These are phyloP conservation scores for Physeter macrocephalus DNA, from an alignment of 2,113 vertebrate species.

Conservation along the genomic window DNA sequence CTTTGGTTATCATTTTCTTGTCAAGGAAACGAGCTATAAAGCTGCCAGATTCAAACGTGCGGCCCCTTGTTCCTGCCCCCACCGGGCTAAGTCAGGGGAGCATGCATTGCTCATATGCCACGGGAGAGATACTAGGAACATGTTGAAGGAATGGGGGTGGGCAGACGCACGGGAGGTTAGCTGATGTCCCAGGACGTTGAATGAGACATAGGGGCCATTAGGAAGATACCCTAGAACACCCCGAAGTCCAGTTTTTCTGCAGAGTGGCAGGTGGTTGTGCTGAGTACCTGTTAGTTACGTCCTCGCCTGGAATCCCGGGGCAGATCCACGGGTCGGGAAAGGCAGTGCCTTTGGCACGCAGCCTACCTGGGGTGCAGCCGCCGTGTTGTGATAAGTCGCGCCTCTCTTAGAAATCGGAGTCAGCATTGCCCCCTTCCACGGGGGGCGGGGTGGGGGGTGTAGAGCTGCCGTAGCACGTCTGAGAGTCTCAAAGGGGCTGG, in stretches of 20 bases:
- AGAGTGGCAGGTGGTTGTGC: not conserved
- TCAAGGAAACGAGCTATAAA: not conserved
- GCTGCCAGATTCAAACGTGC: accelerated
- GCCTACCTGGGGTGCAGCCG: accelerated
- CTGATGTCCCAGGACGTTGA: not conserved
- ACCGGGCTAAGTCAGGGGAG: accelerated
- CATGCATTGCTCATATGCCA: not conserved
- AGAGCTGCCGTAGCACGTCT: too few relatives aligned
- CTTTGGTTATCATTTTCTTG: not conserved
- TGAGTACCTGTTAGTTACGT: not conserved
- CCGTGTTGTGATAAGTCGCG: not conserved
- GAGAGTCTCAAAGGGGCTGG: not conserved
- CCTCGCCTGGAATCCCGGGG: not conserved
- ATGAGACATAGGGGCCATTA: not conserved
- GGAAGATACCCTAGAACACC: not conserved
- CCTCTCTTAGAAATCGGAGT: not conserved
- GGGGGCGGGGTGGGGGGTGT: not conserved
- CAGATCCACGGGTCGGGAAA: accelerated
- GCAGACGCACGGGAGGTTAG: not conserved
- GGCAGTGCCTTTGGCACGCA: too few relatives aligned
- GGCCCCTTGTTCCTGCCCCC: not conserved
- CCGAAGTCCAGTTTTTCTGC: not conserved
- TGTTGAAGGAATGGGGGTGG: not conserved
- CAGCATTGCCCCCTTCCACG: accelerated
- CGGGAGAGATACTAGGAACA: not conserved